Evolutionary conservation across 2,888 invertebrate species (phyloP), one percentile per base, ranked within the genome.

Genomic region (Andrena hattorfiana): DNA sequence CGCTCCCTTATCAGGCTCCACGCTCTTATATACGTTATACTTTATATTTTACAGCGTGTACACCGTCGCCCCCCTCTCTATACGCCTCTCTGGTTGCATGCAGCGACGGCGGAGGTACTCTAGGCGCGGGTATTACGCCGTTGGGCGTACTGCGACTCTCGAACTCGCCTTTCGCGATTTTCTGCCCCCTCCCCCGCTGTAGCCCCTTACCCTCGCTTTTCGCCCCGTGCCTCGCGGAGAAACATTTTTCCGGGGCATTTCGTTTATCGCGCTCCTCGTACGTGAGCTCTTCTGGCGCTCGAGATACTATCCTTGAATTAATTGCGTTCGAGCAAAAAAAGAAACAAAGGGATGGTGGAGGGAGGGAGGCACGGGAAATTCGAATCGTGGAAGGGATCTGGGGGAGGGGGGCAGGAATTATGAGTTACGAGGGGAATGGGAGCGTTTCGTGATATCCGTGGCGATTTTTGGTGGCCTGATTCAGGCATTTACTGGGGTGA

Each of bases 1-100:
- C 70, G 81, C 79, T 88, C 90, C 88, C 92, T 93, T 93, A 93
- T 93, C 93, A 86, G 87, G 77, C 89, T 92, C 91, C 91, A 92
- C 91, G 90, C 89, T 91, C 88, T 90, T 91, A 90, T 88, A 88
- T 89, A 90, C 90, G 89, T 91, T 91, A 90, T 90, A 91, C 91
- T 91, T 92, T 89, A 91, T 91, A 91, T 89, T 92, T 92, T 92
- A 92, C 89, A 90, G 89, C 89, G 85, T 81, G 81, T 80, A 88
- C 89, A 87, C 74, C 81, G 64, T 49, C 64, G 42, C 32, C 62
- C 66, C 49, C 72, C 59, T 49, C 48, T 32, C 54, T 35, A 5
- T 51, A 30, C 32, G 63, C 66, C 71, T 59, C 62, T 28, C n/a
- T 20, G 56, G 75, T 89, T 84, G 89, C 86, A 86, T 89, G 88